phyloP scores from a whole-genome alignment of 1,140 invertebrate species.

The Papilio dardanus region DNA sequence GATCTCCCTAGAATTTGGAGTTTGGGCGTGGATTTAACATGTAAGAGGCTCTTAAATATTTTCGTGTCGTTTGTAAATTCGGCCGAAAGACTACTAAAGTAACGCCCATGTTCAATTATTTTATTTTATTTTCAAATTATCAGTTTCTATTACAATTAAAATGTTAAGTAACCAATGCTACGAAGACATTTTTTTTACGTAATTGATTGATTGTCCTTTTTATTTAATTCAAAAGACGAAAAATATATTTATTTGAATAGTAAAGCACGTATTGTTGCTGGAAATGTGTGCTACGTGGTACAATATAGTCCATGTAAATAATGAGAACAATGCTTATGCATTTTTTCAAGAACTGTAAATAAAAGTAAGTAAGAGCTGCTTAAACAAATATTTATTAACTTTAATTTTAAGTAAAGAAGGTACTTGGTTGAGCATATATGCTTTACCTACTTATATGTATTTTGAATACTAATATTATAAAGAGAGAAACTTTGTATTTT shows the following conservation, averaged over 20 bases:
- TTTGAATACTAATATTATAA: no score
- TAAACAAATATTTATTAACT: neutral
- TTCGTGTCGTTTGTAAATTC: no score
- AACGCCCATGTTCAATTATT: no score
- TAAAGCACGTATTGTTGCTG: neutral
- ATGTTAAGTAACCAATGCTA: neutral
- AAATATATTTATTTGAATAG: neutral
- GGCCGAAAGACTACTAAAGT: no score
- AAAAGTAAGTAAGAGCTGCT: neutral
- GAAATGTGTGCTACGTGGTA: neutral
- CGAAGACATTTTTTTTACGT: neutral
- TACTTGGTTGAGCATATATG: neutral
- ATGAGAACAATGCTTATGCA: neutral
- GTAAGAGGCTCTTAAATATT: no score
- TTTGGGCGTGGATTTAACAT: no score
- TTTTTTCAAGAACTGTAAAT: neutral
- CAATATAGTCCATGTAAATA: neutral
- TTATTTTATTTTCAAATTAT: no score
- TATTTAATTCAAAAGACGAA: neutral
- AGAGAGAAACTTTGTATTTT: no score
- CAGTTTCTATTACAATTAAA: no score
- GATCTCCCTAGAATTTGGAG: no score
- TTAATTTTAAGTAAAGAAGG: neutral
- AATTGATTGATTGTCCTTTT: neutral
- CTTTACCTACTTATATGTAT: neutral